Percentiles rank a stretch among this genome's conserved stretches.
phyloP scores from a whole-genome alignment of 2,888 invertebrate genomes.

The Leucania comma region DNA sequence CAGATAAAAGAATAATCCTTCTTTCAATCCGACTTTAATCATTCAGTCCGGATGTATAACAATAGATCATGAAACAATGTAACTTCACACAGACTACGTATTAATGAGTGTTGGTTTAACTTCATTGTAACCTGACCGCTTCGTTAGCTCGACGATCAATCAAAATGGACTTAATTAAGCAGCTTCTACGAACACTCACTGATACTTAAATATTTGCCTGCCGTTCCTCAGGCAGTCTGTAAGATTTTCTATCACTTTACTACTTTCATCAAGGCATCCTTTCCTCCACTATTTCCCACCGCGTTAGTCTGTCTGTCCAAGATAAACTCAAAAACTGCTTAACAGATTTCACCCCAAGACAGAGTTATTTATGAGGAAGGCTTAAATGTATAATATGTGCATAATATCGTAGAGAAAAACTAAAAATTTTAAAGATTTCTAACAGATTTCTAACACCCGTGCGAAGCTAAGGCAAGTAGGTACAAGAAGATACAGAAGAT shows the following conservation, averaged over 20 bases:
- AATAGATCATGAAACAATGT: slow-evolving; percentile 46
- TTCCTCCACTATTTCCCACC: too few species aligned
- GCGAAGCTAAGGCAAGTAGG: too few species aligned
- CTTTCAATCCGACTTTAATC: slow-evolving; percentile 42
- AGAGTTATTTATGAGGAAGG: too few species aligned
- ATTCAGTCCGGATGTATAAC: slow-evolving; percentile 32
- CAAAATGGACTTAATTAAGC: slow-evolving; percentile 10
- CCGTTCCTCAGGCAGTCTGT: neutral
- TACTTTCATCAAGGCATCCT: neutral
- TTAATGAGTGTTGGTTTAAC: slow-evolving; percentile 33
- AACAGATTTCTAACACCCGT: too few species aligned
- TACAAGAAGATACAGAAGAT: too few species aligned
- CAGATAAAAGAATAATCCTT: slow-evolving; percentile 59
- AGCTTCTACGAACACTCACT: neutral
- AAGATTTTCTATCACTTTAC: neutral
- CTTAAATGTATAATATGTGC: too few species aligned
- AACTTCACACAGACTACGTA: slow-evolving; percentile 24
- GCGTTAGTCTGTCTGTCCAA: too few species aligned
- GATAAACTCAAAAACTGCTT: too few species aligned
- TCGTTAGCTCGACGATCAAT: slow-evolving; percentile 23
- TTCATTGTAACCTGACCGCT: slow-evolving; percentile 27
- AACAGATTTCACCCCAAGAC: too few species aligned
- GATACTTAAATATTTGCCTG: neutral
- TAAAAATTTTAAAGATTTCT: too few species aligned
- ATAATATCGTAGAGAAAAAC: too few species aligned